Evolutionary conservation across 2,888 invertebrate species (phyloP).

Genomic region (Apeira syringaria): DNA sequence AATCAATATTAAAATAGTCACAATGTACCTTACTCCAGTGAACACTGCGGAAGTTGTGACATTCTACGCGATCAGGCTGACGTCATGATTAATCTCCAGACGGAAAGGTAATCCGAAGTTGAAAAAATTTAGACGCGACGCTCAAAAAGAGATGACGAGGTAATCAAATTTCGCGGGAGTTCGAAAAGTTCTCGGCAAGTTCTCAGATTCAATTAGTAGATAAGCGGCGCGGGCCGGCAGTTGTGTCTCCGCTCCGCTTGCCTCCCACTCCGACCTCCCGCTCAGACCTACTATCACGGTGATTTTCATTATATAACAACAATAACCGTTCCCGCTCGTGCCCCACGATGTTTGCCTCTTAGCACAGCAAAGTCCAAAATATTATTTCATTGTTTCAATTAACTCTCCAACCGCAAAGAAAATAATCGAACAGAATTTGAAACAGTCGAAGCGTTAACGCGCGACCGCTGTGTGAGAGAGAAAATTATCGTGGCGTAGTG

Average conservation of each 20-base stretch:
- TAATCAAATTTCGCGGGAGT: constrained; percentile 74
- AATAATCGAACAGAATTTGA: constrained; percentile 25
- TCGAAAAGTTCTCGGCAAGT: constrained; percentile 66
- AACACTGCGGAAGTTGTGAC: constrained; percentile 34
- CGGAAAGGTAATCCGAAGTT: constrained; percentile 45
- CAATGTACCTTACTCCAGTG: constrained; percentile 21
- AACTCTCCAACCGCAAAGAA: constrained; percentile 25
- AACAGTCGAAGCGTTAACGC: constrained; percentile 19
- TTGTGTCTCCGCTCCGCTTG: constrained; percentile 24
- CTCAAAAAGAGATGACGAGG: constrained; percentile 67
- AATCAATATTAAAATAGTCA: constrained; percentile 23
- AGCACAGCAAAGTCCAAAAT: constrained; percentile 27
- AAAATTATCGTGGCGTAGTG: constrained; percentile 7
- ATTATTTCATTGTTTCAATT: constrained; percentile 33
- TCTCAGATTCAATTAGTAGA: constrained; percentile 78
- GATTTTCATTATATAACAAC: constrained; percentile 46
- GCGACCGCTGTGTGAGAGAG: constrained; percentile 3
- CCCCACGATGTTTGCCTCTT: constrained; percentile 34
- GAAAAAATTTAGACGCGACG: constrained; percentile 58
- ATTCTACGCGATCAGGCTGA: constrained; percentile 37
- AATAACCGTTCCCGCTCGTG: constrained; percentile 36
- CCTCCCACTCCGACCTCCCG: constrained; percentile 19
- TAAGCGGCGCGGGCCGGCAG: constrained; percentile 47
- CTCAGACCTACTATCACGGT: constrained; percentile 34
- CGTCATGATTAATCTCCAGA: constrained; percentile 44